Conservation (phyloP, 2,888 invertebrate genomes). For the Ochropacha duplaris region DNA sequence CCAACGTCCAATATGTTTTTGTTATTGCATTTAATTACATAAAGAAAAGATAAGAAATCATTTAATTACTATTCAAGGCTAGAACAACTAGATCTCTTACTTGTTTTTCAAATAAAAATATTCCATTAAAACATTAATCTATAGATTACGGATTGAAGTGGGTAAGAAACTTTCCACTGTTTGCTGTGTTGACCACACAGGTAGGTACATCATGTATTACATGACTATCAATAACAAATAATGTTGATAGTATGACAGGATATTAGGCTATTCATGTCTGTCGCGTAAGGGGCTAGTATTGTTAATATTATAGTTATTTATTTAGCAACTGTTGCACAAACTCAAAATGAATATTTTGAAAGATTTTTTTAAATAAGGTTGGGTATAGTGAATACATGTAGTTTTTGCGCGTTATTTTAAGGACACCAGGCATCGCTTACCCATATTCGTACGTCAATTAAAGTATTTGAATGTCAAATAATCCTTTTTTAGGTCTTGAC, state of each 20-base stretch:
- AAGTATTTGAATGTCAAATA: too few relatives aligned
- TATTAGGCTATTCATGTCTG: neutral
- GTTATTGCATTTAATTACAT: neutral
- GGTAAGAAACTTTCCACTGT: conserved; percentile 61
- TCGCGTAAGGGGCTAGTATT: neutral
- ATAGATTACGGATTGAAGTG: conserved; percentile 53
- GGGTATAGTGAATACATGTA: too few relatives aligned
- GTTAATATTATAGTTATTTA: too few relatives aligned
- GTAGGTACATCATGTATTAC: conserved; percentile 24
- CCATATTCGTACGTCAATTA: too few relatives aligned
- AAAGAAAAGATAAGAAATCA: neutral
- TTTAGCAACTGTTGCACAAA: neutral
- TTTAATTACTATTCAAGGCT: conserved; percentile 5
- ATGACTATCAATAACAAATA: conserved; percentile 40
- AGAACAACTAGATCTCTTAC: conserved; percentile 29
- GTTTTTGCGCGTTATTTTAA: too few relatives aligned
- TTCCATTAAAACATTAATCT: conserved; percentile 66
- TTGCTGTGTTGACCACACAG: conserved; percentile 29
- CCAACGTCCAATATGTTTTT: neutral
- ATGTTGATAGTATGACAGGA: conserved; percentile 25
- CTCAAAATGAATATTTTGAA: too few relatives aligned
- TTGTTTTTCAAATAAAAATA: conserved; percentile 54
- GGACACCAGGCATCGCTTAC: too few relatives aligned
- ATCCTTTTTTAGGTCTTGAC: too few relatives aligned
- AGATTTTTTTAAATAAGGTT: neutral